Base-by-base conservation (phyloP, 2,888 invertebrate species). In the Urechis unicinctus region DNA sequence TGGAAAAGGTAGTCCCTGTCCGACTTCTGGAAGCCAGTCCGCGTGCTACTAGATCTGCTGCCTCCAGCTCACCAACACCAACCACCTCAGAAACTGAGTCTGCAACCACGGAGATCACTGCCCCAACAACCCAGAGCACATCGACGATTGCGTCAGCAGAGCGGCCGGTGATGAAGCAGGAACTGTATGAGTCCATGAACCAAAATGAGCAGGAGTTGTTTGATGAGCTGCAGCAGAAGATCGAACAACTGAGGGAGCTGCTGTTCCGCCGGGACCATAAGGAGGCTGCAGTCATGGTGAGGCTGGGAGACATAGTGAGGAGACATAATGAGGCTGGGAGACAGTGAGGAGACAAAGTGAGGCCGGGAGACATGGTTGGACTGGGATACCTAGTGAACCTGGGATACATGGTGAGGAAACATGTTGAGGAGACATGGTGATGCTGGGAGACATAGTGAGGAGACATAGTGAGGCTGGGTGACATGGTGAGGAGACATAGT, bases 211-310 rank as follows among this genome's bases (percentile, higher is more conserved):
- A 71, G 51, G 66, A 60, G 41, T 57, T 75, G 55, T 73, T 71
- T 65, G 74, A 75, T 54, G 73, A 74, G 52, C 65, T 75, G n/a
- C 74, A 74, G 61, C 57, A 63, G 51, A 73, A 75, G 58, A 63
- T 75, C 30, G 63, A 71, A 54, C 69, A 70, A 21, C 60, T 75
- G 47, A 67, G 70, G 50, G 58, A 46, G 44, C 52, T 63, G 41
- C 57, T 63, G 3, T 30, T 52, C 4, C 36, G 28, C 13, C 30
- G 50, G 6, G 58, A 58, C 22, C 44, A 56, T 41, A 52, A 55
- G 26, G 53, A 56, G n/a, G 58, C 56, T 25, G 52, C 42, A 9
- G 43, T 52, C 4, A 60, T 53, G 50, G 61, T 60, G 9, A 46
- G 55, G 31, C n/a, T n/a, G n/a, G n/a, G n/a, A n/a, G n/a, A n/a